Conservation (phyloP, 2,888 invertebrate species). For the Rotaria magnacalcarata region DNA sequence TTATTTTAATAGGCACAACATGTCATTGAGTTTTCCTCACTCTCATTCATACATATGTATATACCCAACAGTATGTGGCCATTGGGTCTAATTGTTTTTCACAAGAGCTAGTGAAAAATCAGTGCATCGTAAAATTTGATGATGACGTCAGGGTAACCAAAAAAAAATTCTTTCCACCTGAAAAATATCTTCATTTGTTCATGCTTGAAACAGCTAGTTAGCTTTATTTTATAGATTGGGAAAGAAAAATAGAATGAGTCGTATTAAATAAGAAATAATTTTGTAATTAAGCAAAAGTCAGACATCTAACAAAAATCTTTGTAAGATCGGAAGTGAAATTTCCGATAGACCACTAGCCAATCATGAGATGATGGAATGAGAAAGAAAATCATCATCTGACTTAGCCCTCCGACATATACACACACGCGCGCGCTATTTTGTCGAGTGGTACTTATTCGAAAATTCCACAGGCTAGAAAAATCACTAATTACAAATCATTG, state of each 20-base stretch:
- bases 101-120: neutral
- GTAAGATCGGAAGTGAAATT: constrained; percentile 27
- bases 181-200: neutral
- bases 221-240: neutral
- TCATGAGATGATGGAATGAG: neutral
- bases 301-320: neutral
- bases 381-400: constrained; percentile 24
- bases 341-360: constrained; percentile 16
- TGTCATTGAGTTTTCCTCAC: neutral
- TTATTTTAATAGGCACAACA: neutral
- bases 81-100: neutral
- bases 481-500: neutral
- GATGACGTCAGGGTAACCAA: neutral
- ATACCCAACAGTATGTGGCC: neutral
- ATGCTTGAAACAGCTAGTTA: neutral
- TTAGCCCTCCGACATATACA: neutral
- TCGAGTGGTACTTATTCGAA: neutral
- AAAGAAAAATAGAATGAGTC: too few relatives aligned
- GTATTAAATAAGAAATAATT: too few relatives aligned
- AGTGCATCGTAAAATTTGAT: neutral
- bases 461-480: neutral
- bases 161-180: neutral
- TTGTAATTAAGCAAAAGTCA: too few relatives aligned
- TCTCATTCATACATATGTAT: too few relatives aligned
- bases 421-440: neutral